Evolutionary conservation across 2,113 vertebrate species (phyloP), one percentile per base, ranked within the genome.

Genomic region (Herpetotheres cachinnans): DNA sequence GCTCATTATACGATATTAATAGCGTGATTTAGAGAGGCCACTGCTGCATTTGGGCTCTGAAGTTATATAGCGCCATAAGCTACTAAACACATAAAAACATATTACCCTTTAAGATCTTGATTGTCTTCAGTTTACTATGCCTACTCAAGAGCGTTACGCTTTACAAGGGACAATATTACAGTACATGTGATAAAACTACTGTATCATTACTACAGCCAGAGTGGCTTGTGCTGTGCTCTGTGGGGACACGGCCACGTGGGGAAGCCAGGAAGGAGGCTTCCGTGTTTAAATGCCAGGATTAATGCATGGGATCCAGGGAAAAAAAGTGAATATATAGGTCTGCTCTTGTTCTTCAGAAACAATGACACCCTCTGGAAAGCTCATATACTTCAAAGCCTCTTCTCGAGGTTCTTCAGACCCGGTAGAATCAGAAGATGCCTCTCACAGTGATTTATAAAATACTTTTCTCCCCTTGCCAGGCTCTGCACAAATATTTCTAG

Each of bases 51-150:
- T 32, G 84, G 85, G 82, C 79, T 93, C 89, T 65, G 91, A 36
- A 82, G 84, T 92, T 95, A 56, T 7, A 82, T 26, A 85, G 92
- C 21, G 2, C 67, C 58, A 55, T 65, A 25, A 88, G 86, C 85
- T 58, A 17, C 67, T 76, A 27, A 93, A 91, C 84, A 77, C 73
- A 85, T 67, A 89, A 96, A 95, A 95, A 20, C 63, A 3, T 32
- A 40, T 95, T 36, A 38, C 85, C 89, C 88, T 84, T 90, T 74
- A 59, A 94, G 92, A 77, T 74, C 54, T 47, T 50, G 89, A 50
- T 26, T 95, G 85, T 94, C 49, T 82, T 15, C 27, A 20, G 87
- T 95, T 96, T 95, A 63, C 73, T 93, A 52, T 70, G 87, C 69
- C 90, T 97, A 25, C 91, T 89, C 21, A 36, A 62, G 90, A 82